Conservation (phyloP, 2,113 vertebrate species). For the Hemiscyllium ocellatum region DNA sequence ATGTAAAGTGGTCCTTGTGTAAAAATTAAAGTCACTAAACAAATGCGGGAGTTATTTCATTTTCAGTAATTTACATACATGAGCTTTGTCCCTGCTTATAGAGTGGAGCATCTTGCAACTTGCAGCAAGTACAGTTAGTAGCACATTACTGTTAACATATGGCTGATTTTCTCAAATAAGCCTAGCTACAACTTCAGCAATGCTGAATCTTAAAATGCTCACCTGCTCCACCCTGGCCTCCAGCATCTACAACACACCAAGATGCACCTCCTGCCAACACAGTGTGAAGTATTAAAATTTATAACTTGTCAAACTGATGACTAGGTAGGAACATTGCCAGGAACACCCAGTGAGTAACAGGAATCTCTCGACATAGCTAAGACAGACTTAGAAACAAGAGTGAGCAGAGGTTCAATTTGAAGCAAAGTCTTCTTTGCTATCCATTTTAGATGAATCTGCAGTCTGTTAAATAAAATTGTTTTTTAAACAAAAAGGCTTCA, state of each 20-base stretch:
- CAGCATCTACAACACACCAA: not conserved
- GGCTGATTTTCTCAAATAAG: not conserved
- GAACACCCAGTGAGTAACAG: not conserved
- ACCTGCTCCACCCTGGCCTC: not conserved
- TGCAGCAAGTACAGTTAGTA: not conserved
- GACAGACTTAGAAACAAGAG: not conserved
- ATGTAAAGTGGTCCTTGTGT: not conserved
- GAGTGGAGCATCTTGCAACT: not conserved
- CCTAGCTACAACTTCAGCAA: not conserved
- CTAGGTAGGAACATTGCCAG: not conserved
- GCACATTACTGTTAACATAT: not conserved
- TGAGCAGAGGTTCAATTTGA: not conserved
- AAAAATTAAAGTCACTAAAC: not conserved
- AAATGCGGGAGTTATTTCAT: not conserved
- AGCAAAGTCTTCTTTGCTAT: not conserved
- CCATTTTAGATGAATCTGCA: not conserved
- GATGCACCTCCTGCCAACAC: not conserved
- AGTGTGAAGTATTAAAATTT: not conserved
- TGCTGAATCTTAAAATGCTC: not conserved
- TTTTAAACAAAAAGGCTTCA: not conserved
- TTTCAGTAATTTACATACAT: not conserved
- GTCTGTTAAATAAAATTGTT: too few relatives aligned
- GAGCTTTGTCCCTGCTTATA: not conserved
- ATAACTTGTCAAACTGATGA: slow-evolving; percentile 14
- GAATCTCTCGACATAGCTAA: not conserved